Conservation (phyloP, 2,888 invertebrate genomes). For the Chrysolina haemoptera region DNA sequence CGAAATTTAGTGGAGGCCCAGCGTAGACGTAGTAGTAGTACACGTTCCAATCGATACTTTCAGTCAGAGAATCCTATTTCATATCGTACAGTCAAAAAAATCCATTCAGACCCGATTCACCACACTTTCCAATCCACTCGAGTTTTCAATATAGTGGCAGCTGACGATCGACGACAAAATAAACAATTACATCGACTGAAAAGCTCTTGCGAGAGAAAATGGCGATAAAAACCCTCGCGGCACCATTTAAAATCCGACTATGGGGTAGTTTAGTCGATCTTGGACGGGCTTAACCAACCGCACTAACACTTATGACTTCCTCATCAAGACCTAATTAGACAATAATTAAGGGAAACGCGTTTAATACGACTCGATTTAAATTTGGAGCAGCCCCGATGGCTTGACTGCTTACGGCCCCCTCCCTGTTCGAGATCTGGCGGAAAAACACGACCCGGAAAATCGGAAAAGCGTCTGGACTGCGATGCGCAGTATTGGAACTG, state of each 20-base stretch:
- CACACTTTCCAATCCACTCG: slow-evolving; percentile 3
- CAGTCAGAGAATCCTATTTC: slow-evolving; percentile 52
- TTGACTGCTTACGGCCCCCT: slow-evolving; percentile 63
- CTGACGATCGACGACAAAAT: neutral
- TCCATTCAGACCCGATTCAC: slow-evolving; percentile 17
- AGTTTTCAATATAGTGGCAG: neutral
- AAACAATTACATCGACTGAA: neutral
- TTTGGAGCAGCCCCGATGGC: slow-evolving; percentile 66
- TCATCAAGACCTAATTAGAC: slow-evolving; percentile 63
- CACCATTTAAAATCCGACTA: slow-evolving; percentile 41
- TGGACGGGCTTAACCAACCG: slow-evolving; percentile 58
- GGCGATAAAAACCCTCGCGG: slow-evolving; percentile 51
- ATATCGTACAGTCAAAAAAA: neutral
- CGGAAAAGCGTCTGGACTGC: slow-evolving; percentile 23
- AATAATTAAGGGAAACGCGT: slow-evolving; percentile 65
- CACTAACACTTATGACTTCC: slow-evolving; percentile 60
- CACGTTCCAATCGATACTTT: slow-evolving; percentile 64
- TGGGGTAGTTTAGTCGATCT: slow-evolving; percentile 51
- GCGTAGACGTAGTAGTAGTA: slow-evolving; percentile 35
- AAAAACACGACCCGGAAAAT: slow-evolving; percentile 45
- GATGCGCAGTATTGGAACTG: slow-evolving; percentile 30
- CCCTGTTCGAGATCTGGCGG: slow-evolving; percentile 55
- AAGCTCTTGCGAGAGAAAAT: slow-evolving; percentile 50
- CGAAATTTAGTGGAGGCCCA: slow-evolving; percentile 32
- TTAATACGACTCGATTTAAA: slow-evolving; percentile 66